Conservation (phyloP, 2,797 vertebrate species). For the Anisognathus igniventris region DNA sequence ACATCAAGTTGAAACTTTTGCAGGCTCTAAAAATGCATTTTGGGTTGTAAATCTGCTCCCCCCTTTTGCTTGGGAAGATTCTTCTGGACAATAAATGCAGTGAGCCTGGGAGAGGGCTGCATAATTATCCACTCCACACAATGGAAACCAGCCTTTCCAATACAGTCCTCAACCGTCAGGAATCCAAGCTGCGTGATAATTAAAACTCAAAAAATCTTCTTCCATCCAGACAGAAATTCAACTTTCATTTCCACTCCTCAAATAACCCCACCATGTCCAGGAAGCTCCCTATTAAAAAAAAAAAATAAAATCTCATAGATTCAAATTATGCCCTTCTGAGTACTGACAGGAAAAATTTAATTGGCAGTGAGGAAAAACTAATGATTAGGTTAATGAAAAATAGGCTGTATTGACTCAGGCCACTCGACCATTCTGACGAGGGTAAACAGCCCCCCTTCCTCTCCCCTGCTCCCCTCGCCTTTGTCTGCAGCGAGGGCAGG, state of each 20-base stretch:
- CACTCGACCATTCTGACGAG: slow-evolving; percentile 14
- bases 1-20: neutral
- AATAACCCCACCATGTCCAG: neutral
- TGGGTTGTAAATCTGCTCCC: neutral
- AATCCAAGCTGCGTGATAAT: slow-evolving; percentile 48
- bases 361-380: neutral
- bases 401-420: neutral
- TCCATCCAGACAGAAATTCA: neutral
- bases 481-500: neutral
- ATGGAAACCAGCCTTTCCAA: slow-evolving; percentile 44
- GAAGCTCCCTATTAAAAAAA: neutral
- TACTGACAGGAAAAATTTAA: neutral
- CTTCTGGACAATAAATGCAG: slow-evolving; percentile 49
- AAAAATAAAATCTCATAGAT: neutral
- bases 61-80: slow-evolving; percentile 49
- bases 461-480: neutral
- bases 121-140: slow-evolving; percentile 61
- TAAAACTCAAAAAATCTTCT: slow-evolving; percentile 48
- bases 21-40: slow-evolving; percentile 18
- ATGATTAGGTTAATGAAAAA: slow-evolving; percentile 29
- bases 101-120: neutral
- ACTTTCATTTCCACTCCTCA: neutral
- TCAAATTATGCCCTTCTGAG: neutral
- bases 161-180: neutral
- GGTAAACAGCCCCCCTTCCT: neutral